Conservation (phyloP, 2,797 vertebrate species). For the Monodelphis domestica region DNA sequence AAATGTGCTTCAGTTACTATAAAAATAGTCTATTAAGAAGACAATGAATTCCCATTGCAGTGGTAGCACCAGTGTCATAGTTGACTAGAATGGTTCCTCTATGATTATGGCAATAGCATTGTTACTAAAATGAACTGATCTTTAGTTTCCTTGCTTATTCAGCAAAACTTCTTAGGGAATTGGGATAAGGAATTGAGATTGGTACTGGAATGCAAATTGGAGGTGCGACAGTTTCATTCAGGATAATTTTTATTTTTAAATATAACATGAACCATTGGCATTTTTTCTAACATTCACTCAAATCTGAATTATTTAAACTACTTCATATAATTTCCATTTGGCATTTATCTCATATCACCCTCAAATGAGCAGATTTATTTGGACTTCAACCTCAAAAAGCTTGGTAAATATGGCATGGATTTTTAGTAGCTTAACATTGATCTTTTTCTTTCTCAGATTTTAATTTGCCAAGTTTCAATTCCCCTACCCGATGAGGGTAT, state of each 20-base stretch:
- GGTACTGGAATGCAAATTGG: neutral
- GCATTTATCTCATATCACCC: neutral
- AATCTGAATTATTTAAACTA: neutral
- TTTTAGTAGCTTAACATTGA: constrained; percentile 8
- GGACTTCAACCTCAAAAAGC: constrained; percentile 11
- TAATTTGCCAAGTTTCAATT: neutral
- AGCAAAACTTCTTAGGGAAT: neutral
- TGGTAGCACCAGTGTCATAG: neutral
- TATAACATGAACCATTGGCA: neutral
- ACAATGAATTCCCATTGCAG: neutral
- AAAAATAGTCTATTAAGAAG: constrained; percentile 6
- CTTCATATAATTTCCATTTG: constrained; percentile 24
- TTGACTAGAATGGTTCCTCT: constrained; percentile 9
- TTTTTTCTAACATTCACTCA: neutral
- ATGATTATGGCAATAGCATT: neutral
- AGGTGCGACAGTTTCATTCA: neutral
- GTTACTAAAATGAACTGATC: neutral
- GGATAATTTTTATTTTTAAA: neutral
- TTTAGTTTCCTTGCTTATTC: neutral
- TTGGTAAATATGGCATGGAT: constrained; percentile 28
- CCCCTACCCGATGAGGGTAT: neutral
- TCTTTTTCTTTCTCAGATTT: constrained; percentile 4
- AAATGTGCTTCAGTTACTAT: neutral
- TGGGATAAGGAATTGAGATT: neutral
- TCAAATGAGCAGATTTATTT: constrained; percentile 23